phyloP scores from a whole-genome alignment of 2,113 vertebrate species.

The Plotosus lineatus region DNA sequence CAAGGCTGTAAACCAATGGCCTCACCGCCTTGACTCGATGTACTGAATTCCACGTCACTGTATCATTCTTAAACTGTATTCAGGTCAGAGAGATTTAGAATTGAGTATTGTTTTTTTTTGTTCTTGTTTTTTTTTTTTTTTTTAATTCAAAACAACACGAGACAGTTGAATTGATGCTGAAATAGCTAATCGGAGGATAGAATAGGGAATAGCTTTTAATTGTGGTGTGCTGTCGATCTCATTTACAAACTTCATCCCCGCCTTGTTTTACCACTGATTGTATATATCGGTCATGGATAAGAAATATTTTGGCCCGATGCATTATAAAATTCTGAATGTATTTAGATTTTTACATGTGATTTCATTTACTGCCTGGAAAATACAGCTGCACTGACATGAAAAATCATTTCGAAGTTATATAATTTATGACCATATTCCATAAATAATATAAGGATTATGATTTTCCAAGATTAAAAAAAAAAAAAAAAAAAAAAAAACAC shows the following conservation, averaged over 20 bases:
- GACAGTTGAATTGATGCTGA: not conserved
- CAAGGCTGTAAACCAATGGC: not conserved
- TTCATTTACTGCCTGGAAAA: constrained; percentile 2
- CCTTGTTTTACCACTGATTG: constrained; percentile 1
- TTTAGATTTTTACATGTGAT: constrained; percentile 24
- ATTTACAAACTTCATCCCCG: not conserved
- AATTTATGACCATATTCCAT: too few relatives aligned
- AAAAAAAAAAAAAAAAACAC: too few relatives aligned
- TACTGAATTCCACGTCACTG: constrained; percentile 13
- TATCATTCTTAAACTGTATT: not conserved
- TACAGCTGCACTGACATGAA: constrained; percentile 1
- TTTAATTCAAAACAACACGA: not conserved
- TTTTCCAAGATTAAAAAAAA: too few relatives aligned
- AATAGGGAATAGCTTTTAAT: not conserved
- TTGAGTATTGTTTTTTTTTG: too few relatives aligned
- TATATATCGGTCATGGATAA: not conserved
- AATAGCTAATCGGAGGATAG: not conserved
- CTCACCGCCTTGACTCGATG: not conserved
- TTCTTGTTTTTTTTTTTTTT: too few relatives aligned
- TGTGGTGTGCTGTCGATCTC: not conserved
- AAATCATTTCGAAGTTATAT: not conserved
- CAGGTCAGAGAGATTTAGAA: not conserved
- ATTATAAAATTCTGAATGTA: constrained; percentile 8
- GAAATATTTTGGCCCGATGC: not conserved
- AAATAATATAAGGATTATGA: too few relatives aligned